These are phyloP conservation scores for Rhagonycha lutea DNA, from an alignment of 2,888 invertebrate species.

Conservation along the genomic window DNA sequence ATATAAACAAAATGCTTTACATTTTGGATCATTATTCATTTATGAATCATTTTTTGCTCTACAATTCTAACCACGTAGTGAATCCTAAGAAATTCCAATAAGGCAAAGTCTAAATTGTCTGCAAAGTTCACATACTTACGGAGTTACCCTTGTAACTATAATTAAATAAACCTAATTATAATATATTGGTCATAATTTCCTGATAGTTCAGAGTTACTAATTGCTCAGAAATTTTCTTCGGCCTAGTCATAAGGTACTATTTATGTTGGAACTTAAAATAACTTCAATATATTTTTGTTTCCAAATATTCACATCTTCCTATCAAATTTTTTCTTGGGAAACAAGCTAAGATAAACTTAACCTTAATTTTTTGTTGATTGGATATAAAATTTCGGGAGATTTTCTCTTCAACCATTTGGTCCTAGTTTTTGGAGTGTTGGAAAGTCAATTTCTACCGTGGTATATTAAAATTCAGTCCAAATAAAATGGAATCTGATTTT, in stretches of 20 bases:
- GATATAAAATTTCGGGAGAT: too few species aligned
- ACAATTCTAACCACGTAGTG: neutral
- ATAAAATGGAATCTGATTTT: too few species aligned
- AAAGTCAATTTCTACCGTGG: too few species aligned
- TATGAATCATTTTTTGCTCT: neutral
- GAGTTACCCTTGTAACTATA: neutral
- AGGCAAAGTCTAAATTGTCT: neutral
- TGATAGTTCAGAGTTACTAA: neutral
- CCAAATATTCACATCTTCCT: neutral
- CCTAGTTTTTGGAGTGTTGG: too few species aligned
- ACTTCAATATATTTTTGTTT: neutral
- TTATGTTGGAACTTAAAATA: neutral
- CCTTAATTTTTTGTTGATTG: too few species aligned
- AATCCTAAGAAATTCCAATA: neutral
- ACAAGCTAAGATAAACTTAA: too few species aligned
- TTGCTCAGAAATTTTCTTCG: neutral
- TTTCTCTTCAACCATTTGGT: too few species aligned
- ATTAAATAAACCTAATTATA: neutral
- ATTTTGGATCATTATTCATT: neutral
- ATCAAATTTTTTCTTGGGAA: too few species aligned
- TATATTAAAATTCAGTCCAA: too few species aligned
- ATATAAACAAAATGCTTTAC: neutral
- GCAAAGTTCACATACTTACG: neutral
- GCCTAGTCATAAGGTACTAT: neutral
- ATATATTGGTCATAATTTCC: neutral